These are phyloP conservation scores for Poeciliopsis occidentalis DNA, from an alignment of 2,113 vertebrate species.

Conservation along the genomic window DNA sequence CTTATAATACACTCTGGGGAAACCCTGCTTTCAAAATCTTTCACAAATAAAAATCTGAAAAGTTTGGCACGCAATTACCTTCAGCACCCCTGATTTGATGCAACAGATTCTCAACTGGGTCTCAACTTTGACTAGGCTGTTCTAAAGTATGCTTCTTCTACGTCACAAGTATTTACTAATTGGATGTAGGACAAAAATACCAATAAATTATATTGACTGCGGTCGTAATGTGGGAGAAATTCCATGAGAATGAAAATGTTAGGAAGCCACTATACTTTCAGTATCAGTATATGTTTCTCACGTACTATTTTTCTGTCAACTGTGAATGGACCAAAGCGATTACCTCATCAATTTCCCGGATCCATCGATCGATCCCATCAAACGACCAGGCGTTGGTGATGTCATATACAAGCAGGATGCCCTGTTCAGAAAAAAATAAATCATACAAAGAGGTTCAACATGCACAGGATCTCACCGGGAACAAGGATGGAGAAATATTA, in stretches of 20 bases:
- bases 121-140: too few species aligned
- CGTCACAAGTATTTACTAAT: neutral
- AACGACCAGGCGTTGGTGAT: conserved; percentile 99
- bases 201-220: too few species aligned
- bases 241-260: neutral
- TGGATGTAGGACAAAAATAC: too few species aligned
- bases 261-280: neutral
- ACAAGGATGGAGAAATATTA: neutral
- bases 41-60: too few species aligned
- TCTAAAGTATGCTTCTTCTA: neutral
- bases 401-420: conserved; percentile 97
- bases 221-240: neutral
- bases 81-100: neutral
- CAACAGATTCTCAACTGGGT: neutral
- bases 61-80: too few species aligned
- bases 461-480: neutral
- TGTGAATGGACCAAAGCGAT: conserved; percentile 15
- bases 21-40: too few species aligned
- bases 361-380: conserved; percentile 98
- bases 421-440: conserved; percentile 74
- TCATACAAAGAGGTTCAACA: neutral
- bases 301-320: neutral
- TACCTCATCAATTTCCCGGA: conserved; percentile 98
- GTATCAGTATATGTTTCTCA: neutral
- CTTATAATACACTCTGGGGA: too few species aligned